These are phyloP conservation scores for Lampris incognitus DNA, from an alignment of 2,113 vertebrate genomes.

Conservation along the genomic window DNA sequence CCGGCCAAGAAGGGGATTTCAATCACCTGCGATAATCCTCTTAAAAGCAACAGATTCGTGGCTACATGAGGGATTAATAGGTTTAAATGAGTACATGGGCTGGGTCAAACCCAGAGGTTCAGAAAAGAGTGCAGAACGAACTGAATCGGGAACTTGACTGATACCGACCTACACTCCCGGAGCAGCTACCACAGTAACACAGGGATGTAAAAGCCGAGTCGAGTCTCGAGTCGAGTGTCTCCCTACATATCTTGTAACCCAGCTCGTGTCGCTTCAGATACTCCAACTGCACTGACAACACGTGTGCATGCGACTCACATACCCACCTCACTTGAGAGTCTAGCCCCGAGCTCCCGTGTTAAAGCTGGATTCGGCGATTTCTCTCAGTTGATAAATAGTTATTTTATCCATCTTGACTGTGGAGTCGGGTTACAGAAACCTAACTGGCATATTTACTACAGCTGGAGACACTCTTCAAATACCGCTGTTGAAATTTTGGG, in stretches of 20 bases:
- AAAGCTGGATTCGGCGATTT: too few relatives aligned
- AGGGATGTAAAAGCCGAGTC: not conserved
- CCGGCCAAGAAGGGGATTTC: slow-evolving; percentile 40
- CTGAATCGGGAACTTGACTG: slow-evolving; percentile 15
- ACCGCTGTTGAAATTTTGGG: too few relatives aligned
- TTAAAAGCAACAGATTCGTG: slow-evolving; percentile 30
- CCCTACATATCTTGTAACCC: not conserved
- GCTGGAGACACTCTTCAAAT: too few relatives aligned
- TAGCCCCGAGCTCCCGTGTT: too few relatives aligned
- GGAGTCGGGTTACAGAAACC: too few relatives aligned
- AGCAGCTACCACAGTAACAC: not conserved
- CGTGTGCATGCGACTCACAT: not conserved
- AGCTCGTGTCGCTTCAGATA: not conserved
- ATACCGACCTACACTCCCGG: slow-evolving; percentile 25
- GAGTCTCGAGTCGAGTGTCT: not conserved
- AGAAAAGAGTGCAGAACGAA: slow-evolving; percentile 2
- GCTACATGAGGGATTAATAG: slow-evolving; percentile 57
- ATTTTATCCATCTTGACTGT: too few relatives aligned
- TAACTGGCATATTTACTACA: too few relatives aligned
- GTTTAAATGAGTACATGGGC: slow-evolving; percentile 54
- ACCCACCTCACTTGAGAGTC: not conserved
- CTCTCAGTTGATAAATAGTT: too few relatives aligned
- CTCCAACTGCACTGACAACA: not conserved
- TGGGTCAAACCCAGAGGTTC: slow-evolving; percentile 40
- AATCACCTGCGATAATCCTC: slow-evolving; percentile 67